Percentiles rank a stretch among this genome's conserved stretches.
phyloP scores from a whole-genome alignment of 1,140 invertebrate species.

The Drosophila takahashii region DNA sequence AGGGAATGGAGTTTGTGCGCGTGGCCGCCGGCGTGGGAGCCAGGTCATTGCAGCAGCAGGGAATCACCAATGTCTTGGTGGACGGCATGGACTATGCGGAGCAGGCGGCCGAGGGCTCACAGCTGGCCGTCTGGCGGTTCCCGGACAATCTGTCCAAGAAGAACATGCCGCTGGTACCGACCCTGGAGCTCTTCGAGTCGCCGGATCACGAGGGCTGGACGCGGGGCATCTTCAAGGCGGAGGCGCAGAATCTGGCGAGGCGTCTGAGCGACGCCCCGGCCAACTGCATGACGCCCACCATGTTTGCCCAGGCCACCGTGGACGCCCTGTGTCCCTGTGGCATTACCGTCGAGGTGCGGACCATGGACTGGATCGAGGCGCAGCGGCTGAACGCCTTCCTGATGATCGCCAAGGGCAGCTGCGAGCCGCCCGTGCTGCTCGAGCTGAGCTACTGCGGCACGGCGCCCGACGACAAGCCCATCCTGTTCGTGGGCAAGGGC shows the following conservation, averaged over 20 bases:
- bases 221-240: conserved; percentile 89
- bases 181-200: conserved; percentile 84
- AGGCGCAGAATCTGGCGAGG: conserved; percentile 94
- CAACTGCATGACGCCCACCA: conserved; percentile 93
- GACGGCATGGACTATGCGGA: conserved; percentile 90
- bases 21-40: conserved; percentile 86
- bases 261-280: conserved; percentile 92
- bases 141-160: conserved; percentile 87
- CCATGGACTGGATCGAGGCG: conserved; percentile 89
- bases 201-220: conserved; percentile 87
- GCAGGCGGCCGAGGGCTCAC: conserved; percentile 90
- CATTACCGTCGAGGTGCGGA: conserved; percentile 88
- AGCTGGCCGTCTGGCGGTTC: conserved; percentile 87
- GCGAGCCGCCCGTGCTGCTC: conserved; percentile 90
- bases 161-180: conserved; percentile 84
- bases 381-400: conserved; percentile 91
- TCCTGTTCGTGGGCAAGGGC: conserved; percentile 92
- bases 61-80: conserved; percentile 86
- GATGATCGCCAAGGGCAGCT: conserved; percentile 91
- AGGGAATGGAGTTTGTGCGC: conserved; percentile 86
- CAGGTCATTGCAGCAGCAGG: conserved; percentile 86
- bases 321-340: conserved; percentile 85
- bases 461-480: conserved; percentile 85
- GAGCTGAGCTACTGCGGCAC: conserved; percentile 87
- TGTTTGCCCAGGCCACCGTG: conserved; percentile 88